Conservation (phyloP, 2,888 invertebrate species). For the Caenorhabditis afra region DNA sequence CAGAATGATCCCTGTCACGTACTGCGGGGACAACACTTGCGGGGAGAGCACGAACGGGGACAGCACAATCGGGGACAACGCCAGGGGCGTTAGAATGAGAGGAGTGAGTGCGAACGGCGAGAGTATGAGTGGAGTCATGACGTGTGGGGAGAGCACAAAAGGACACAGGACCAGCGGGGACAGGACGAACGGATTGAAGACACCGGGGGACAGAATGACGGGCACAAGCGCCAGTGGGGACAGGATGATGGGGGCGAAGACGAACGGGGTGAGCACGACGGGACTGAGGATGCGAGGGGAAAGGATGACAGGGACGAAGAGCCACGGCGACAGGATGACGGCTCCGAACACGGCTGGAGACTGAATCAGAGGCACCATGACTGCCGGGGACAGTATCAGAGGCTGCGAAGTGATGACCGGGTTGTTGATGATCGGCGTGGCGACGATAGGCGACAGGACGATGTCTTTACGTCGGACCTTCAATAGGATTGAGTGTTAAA, state of each 20-base stretch:
- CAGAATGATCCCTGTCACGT: constrained; percentile 58
- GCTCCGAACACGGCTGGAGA: constrained; percentile 64
- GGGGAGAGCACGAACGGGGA: constrained; percentile 70
- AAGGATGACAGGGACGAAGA: constrained; percentile 67
- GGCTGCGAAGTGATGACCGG: constrained; percentile 65
- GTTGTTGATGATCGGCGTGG: constrained; percentile 46
- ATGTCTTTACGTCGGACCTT: constrained; percentile 63
- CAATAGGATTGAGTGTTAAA: neutral
- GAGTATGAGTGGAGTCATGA: constrained; percentile 62
- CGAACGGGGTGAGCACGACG: constrained; percentile 62
- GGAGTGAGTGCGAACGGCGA: constrained; percentile 66
- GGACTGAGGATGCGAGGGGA: constrained; percentile 63
- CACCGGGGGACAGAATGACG: constrained; percentile 57
- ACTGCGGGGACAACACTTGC: constrained; percentile 62
- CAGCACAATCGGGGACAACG: constrained; percentile 60
- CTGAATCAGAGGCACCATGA: constrained; percentile 58
- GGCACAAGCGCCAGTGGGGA: constrained; percentile 61
- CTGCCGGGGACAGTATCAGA: constrained; percentile 65
- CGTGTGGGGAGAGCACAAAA: constrained; percentile 62
- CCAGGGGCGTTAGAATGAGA: constrained; percentile 53
- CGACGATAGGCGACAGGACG: constrained; percentile 52
- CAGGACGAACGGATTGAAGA: constrained; percentile 61
- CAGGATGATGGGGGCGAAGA: constrained; percentile 65
- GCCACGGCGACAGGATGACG: constrained; percentile 62
- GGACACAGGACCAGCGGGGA: constrained; percentile 69